Base-by-base conservation (phyloP, 2,113 vertebrate species). In the Siphamia tubifer region DNA sequence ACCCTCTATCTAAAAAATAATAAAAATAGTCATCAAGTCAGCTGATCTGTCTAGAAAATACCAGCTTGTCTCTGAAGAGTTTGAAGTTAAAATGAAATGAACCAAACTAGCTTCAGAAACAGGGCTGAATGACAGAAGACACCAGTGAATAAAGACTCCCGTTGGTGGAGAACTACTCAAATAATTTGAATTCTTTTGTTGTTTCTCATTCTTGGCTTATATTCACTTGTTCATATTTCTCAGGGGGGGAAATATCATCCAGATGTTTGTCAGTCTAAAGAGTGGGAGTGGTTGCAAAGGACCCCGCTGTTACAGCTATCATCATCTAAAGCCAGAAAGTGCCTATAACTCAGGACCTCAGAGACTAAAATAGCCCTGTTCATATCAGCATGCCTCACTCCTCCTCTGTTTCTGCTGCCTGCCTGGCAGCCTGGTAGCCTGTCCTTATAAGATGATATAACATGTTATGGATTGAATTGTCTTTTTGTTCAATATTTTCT, bases 301-400 rank as follows among this genome's bases (percentile, higher is more conserved):
- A 60, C 56, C 36, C 15, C 56, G 44, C 78, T 69, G 55, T 73
- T 71, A 58, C 44, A 56, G 63, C 62, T 68, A 73, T 84, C 73
- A 52, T 79, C 74, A 61, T 85, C 67, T 34, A 58, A 86, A 84
- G 79, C 58, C 74, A 83, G 52, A 74, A 68, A 86, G 86, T 61
- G 63, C 25, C 58, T 67, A 54, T 48, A 82, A 70, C 69, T 72
- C 60, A 52, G 74, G 77, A 76, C 77, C 72, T 74, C 28, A 5
- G n/a, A 6, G 68, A 86, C 89, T 68, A 85, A 92, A 92, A 91
- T 91, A 92, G 75, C 80, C 53, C 23, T 34, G 70, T 66, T 87
- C 81, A 85, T 87, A 90, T 88, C 85, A 79, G 81, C 56, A 32
- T 65, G 61, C 75, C 77, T 84, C 79, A 30, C 70, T 79, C 80